A percentile compares a stretch with the other conserved stretches of the same genome.
Evolutionary conservation across 2,797 vertebrate genomes (phyloP).

Genomic region (Sciurus carolinensis): DNA sequence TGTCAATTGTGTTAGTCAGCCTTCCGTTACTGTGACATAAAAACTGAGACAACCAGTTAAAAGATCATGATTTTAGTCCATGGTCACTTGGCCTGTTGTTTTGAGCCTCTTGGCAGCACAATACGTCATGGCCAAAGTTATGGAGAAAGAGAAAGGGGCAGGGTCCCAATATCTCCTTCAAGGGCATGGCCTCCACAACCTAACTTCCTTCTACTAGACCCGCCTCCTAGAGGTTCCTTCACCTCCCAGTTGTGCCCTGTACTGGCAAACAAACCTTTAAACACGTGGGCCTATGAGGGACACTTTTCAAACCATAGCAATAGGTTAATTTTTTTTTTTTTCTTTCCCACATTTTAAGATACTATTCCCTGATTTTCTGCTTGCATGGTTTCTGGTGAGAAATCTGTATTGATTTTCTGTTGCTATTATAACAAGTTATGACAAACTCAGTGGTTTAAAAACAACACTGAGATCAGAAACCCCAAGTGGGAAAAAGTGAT

Average conservation of each 20-base stretch:
- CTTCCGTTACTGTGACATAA: neutral
- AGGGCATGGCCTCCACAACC: neutral
- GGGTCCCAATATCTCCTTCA: neutral
- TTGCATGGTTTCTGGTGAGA: slow-evolving; percentile 13
- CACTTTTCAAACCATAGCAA: neutral
- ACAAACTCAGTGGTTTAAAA: neutral
- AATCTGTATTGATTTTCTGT: neutral
- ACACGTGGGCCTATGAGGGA: neutral
- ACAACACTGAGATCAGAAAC: neutral
- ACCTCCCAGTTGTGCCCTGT: neutral
- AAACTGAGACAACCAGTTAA: neutral
- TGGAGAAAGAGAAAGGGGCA: neutral
- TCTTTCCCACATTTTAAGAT: neutral
- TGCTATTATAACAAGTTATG: neutral
- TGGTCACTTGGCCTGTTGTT: neutral
- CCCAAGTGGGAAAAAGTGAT: neutral
- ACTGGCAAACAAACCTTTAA: neutral
- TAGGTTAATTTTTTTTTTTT: neutral
- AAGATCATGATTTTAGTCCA: neutral
- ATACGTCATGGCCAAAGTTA: neutral
- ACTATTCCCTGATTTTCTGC: neutral
- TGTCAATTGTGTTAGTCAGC: neutral
- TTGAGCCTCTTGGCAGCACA: neutral
- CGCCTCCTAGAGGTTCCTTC: neutral
- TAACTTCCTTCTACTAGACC: neutral